Base-by-base conservation (phyloP, 2,888 invertebrate genomes). In the Polymixis lichenea region DNA sequence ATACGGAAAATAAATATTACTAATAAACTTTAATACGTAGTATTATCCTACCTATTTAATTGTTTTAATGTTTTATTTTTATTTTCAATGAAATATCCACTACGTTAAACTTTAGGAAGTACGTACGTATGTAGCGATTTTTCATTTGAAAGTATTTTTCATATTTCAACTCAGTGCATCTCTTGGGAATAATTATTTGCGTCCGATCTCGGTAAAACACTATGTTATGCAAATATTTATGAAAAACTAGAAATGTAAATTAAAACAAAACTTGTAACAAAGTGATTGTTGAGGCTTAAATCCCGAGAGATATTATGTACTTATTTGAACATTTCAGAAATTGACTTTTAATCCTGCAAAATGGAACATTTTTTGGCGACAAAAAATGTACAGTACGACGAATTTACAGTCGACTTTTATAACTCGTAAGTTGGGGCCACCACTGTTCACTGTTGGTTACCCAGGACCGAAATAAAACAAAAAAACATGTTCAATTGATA, bases 211-310 rank as follows among this genome's bases (percentile, higher is more conserved):
- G 11, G 55, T 55, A 28, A 61, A 55, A 60, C 11, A 61, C 70
- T 77, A 78, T 38, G 25, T 13, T 71, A 66, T 66, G 78, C 60
- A 78, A 55, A 78, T 70, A 78, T 78, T 70, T 70, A 78, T 66
- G 65, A 78, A 78, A 78, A 70, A 60, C 25, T 55, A 55, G 38
- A 51, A 70, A 60, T 69, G 22, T 51, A 22, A 68, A 56, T 56
- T 58, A 19, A 38, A 19, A 43, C 43, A 51, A 56, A 77, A 76
- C 49, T 58, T 32, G 6, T 17, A 53, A 67, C 71, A 25, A 38
- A 38, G 1, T 38, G 53, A 55, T 72, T 53, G 38, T 43, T 58
- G 22, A 43, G 49, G 60, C 53, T 11, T 53, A 19, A 74, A 74
- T 19, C 28, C 75, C 74, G 17, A 61, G 28, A 74, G 28, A 74